Evolutionary conservation across 2,113 vertebrate genomes (phyloP), one percentile per base, ranked within the genome.

Genomic region (Chamaea fasciata): DNA sequence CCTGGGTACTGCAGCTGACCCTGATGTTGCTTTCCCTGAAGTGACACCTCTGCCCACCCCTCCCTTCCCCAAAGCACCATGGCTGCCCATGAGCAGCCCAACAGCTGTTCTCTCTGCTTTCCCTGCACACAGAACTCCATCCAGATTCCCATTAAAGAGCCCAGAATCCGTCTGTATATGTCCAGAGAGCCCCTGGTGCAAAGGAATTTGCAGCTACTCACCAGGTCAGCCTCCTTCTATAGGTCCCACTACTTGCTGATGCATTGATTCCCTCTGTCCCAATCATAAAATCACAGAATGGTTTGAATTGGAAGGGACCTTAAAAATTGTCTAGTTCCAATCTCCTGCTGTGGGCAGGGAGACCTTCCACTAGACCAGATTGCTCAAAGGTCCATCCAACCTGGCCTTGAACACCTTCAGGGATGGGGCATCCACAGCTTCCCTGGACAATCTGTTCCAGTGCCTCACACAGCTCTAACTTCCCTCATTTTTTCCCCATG

Each of bases 121-220:
- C 53, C 47, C 63, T 47, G 28, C 31, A 59, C 35, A 70, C 9
- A 21, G 11, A 6, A 21, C 26, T 86, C 67, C 3, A 1, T 7
- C 21, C 46, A 50, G 30, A 31, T n/a, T 86, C 30, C 52, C 3
- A 1, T 21, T 47, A 39, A 50, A 64, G 44, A 50, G 39, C 23
- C 15, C 33, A 39, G 35, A 35, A 26, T 37, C 23, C 2, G 1
- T 16, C 33, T 59, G 5, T 18, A 1, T 3, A 2, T 30, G 50
- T 37, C 49, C 2, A 1, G 20, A 78, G 41, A 27, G 22, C 24
- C 14, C 26, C 56, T 69, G 24, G 13, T 26, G 31, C 3, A 3
- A 53, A 16, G 26, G 18, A 49, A 50, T 37, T 50, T 47, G 27
- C 13, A 53, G 30, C 33, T 8, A 0, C 18, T 46, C 60, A 11